Conservation (phyloP, 2,888 invertebrate species). For the Eumacrocentrus americanus region DNA sequence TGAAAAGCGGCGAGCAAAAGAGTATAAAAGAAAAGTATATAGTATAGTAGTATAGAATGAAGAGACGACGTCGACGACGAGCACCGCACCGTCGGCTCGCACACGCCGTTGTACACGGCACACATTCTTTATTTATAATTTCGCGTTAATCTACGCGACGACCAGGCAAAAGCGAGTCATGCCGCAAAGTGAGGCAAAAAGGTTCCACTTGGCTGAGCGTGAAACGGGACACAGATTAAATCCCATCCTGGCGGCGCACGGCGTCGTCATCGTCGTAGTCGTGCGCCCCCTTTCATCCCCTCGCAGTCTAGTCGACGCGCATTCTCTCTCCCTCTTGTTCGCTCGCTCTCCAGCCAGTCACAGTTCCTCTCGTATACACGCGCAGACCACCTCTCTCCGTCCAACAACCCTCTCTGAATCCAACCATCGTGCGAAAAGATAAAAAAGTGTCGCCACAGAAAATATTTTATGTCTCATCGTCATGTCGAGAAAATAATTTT, state of each 20-base stretch:
- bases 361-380: too few relatives aligned
- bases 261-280: conserved; percentile 44
- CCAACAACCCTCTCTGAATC: too few relatives aligned
- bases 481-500: not conserved
- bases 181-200: conserved; percentile 62
- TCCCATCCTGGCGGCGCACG: conserved; percentile 61
- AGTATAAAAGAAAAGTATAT: conserved; percentile 15
- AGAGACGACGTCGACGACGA: not conserved
- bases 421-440: too few relatives aligned
- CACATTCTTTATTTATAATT: conserved; percentile 63
- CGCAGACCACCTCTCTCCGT: too few relatives aligned
- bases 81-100: conserved; percentile 29
- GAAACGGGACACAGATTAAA: conserved; percentile 67
- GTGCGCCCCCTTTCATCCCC: conserved; percentile 12
- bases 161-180: conserved; percentile 60
- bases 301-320: conserved; percentile 22
- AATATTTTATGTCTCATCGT: too few relatives aligned
- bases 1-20: conserved; percentile 4
- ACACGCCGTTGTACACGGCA: conserved; percentile 37
- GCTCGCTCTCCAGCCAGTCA: too few relatives aligned
- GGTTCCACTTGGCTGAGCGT: conserved; percentile 65
- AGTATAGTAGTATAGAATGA: not conserved
- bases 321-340: conserved; percentile 26
- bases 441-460: too few relatives aligned
- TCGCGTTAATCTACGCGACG: conserved; percentile 64